Evolutionary conservation across 2,888 invertebrate species (phyloP).

Genomic region (Andrena dorsata): DNA sequence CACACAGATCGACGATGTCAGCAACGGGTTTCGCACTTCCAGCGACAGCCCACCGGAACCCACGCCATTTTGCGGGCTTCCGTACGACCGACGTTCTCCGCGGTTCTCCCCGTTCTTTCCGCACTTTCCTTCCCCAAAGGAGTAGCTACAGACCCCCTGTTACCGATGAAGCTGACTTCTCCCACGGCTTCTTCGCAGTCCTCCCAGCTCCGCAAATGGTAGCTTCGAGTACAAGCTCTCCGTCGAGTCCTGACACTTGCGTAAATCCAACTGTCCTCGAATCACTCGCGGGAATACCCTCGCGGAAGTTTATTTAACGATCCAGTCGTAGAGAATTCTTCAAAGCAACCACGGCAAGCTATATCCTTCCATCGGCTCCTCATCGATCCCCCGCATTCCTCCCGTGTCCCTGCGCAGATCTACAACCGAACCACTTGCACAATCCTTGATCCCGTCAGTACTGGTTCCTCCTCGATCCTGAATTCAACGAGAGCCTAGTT

Average conservation of each 20-base stretch:
- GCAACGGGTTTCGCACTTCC: slow-evolving; percentile 1
- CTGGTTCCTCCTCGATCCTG: background rate
- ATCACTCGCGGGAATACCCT: background rate
- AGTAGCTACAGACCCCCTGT: background rate
- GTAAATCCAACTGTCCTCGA: background rate
- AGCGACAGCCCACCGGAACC: slow-evolving; percentile 14
- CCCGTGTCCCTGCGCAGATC: slow-evolving; percentile 12
- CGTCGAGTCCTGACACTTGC: too few species aligned
- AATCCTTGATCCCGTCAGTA: background rate
- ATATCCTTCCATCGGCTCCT: background rate
- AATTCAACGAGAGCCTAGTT: background rate
- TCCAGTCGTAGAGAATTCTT: background rate
- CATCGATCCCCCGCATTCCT: slow-evolving; percentile 13
- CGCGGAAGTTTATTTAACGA: background rate
- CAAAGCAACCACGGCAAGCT: background rate
- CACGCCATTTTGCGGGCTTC: slow-evolving; percentile 56
- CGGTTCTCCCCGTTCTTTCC: background rate
- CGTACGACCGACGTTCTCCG: slow-evolving; percentile 1
- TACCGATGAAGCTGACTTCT: background rate
- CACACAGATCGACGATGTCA: background rate
- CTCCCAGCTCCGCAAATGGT: background rate
- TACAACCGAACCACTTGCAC: background rate
- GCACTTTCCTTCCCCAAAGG: background rate
- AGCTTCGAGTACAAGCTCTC: background rate
- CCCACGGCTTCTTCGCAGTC: background rate